A percentile compares a stretch with the other conserved stretches of the same genome.
phyloP scores from a whole-genome alignment of 30 jellyfish, hydroid and myxozoan genomes.

The Aurelia sp. region DNA sequence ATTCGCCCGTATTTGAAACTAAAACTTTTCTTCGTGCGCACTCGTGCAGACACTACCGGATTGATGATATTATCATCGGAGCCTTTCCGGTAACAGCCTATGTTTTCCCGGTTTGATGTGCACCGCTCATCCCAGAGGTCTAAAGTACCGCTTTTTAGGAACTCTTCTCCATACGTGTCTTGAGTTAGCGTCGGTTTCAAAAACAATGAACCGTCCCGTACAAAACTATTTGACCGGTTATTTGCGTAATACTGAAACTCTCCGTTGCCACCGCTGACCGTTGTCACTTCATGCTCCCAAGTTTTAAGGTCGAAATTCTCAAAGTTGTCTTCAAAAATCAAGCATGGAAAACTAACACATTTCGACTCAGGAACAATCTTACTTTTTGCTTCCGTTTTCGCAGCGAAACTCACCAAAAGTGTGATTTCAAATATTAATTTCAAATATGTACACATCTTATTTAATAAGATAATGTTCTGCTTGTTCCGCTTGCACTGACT shows the following conservation, averaged over 20 bases:
- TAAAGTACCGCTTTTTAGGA: constrained; percentile 58
- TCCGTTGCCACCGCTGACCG: constrained; percentile 70
- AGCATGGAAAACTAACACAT: constrained; percentile 75
- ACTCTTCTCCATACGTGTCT: constrained; percentile 77
- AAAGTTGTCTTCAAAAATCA: constrained; percentile 78
- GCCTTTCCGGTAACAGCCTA: constrained; percentile 76
- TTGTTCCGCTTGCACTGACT: too few relatives aligned
- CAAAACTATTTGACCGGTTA: constrained; percentile 84
- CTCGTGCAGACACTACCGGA: constrained; percentile 82
- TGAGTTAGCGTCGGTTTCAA: constrained; percentile 81
- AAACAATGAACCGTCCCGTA: constrained; percentile 69
- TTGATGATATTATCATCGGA: constrained; percentile 45
- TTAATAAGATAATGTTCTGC: too few relatives aligned
- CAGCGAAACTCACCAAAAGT: too few relatives aligned
- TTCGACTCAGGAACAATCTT: constrained; percentile 36
- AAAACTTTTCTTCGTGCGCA: constrained; percentile 66
- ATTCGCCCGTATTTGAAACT: constrained; percentile 80
- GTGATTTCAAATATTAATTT: too few relatives aligned
- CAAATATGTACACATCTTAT: too few relatives aligned
- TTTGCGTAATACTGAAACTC: constrained; percentile 82
- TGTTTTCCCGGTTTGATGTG: constrained; percentile 67
- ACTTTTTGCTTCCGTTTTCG: background rate
- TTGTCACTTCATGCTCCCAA: constrained; percentile 77
- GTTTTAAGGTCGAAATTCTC: constrained; percentile 56
- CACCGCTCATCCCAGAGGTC: constrained; percentile 84